Conservation (phyloP, 2,888 invertebrate species). For the Pegoplata infirma region DNA sequence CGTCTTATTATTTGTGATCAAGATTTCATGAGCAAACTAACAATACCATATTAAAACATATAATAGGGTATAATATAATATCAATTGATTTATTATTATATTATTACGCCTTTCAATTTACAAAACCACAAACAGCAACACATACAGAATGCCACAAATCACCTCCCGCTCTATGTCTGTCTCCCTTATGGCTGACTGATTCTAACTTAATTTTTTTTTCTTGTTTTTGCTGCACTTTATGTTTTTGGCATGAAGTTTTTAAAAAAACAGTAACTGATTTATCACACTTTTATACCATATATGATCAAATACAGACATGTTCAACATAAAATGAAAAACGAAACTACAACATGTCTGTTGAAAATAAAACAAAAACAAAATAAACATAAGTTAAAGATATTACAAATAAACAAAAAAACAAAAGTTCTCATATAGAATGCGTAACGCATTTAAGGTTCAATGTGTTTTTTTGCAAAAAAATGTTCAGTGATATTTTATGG, state of each 20-base stretch:
- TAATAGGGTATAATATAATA: not conserved
- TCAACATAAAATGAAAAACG: constrained; percentile 15
- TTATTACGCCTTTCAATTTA: constrained; percentile 35
- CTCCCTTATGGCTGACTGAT: not conserved
- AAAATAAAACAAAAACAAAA: no score
- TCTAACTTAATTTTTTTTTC: not conserved
- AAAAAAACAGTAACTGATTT: constrained; percentile 50
- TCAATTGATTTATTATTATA: constrained; percentile 52
- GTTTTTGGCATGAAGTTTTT: constrained; percentile 3
- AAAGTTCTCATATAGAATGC: constrained; percentile 48
- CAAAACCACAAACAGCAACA: not conserved
- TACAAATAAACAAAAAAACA: constrained; percentile 2
- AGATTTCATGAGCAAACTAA: no score
- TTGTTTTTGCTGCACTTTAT: not conserved
- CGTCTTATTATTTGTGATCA: no score
- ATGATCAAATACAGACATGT: constrained; percentile 5
- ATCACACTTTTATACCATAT: constrained; percentile 52
- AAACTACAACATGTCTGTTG: not conserved
- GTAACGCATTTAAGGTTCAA: constrained; percentile 41
- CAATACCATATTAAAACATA: not conserved
- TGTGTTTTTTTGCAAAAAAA: constrained; percentile 5
- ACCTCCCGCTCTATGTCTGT: constrained; percentile 12
- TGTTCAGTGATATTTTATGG: constrained; percentile 34
- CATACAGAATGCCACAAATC: constrained; percentile 28
- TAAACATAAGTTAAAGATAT: not conserved